phyloP scores from a whole-genome alignment of 2,797 vertebrate species.

The Sebastes nivosus region DNA sequence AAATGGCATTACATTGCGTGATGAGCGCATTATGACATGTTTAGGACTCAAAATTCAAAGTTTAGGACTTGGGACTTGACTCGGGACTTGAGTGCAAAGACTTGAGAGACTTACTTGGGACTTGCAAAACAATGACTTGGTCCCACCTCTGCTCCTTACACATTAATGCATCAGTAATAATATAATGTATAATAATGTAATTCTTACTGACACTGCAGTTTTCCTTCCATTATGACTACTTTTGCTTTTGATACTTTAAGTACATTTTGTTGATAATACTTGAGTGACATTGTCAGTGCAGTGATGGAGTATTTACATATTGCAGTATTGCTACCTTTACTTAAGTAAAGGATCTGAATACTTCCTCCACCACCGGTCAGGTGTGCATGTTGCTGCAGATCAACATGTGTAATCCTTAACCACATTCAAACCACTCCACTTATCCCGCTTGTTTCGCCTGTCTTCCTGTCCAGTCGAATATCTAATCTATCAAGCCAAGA shows the following conservation, averaged over 20 bases:
- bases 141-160: no score
- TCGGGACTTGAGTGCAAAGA: no score
- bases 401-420: not conserved
- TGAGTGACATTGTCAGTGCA: not conserved
- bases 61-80: no score
- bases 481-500: slow-evolving; percentile 5
- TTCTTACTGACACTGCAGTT: no score
- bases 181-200: not conserved
- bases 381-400: not conserved
- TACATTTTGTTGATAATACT: not conserved
- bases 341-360: not conserved
- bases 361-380: not conserved
- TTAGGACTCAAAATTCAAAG: no score
- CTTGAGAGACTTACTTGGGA: no score
- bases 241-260: no score
- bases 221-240: no score
- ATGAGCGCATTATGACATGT: no score
- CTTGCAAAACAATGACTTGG: no score
- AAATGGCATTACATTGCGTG: no score
- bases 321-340: not conserved
- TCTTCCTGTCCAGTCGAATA: not conserved
- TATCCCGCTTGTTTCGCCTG: slow-evolving; percentile 2
- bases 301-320: not conserved
- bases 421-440: slow-evolving; percentile 9
- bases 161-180: not conserved